Evolutionary conservation across 2,113 vertebrate species (phyloP).

Genomic region (human): DNA sequence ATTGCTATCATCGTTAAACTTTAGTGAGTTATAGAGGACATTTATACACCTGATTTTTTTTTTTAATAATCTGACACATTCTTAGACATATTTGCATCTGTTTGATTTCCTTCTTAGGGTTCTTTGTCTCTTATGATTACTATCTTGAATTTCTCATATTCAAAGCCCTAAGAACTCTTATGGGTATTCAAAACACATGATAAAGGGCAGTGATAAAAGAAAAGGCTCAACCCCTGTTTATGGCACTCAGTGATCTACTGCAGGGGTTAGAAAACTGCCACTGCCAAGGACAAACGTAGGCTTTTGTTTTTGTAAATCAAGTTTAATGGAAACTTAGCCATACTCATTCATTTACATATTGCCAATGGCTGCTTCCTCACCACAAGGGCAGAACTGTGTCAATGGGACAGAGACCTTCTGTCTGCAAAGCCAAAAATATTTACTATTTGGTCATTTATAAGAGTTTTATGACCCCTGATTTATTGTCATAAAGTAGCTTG

Average conservation of each 20-base stretch:
- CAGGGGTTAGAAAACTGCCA: neutral
- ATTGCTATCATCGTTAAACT: neutral
- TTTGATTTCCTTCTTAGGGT: neutral
- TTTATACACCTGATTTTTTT: neutral
- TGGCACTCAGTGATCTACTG: no score
- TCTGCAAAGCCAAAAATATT: slow-evolving; percentile 16
- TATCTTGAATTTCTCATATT: neutral
- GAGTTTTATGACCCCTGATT: neutral
- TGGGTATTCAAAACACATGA: neutral
- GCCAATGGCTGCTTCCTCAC: neutral
- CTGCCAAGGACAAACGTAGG: neutral
- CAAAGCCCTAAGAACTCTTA: neutral
- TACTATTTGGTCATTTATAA: neutral
- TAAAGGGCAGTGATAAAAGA: neutral
- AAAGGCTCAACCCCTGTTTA: neutral
- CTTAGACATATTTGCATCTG: neutral
- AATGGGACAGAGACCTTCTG: neutral
- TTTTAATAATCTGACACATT: neutral
- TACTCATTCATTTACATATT: neutral
- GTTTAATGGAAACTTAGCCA: neutral
- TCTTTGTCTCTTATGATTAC: neutral
- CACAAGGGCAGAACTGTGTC: neutral
- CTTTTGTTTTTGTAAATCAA: neutral
- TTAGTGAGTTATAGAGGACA: neutral
- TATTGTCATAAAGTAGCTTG: neutral